These are phyloP conservation scores for Eriocheir sinensis DNA, from an alignment of 1,140 invertebrate genomes.

Conservation along the genomic window DNA sequence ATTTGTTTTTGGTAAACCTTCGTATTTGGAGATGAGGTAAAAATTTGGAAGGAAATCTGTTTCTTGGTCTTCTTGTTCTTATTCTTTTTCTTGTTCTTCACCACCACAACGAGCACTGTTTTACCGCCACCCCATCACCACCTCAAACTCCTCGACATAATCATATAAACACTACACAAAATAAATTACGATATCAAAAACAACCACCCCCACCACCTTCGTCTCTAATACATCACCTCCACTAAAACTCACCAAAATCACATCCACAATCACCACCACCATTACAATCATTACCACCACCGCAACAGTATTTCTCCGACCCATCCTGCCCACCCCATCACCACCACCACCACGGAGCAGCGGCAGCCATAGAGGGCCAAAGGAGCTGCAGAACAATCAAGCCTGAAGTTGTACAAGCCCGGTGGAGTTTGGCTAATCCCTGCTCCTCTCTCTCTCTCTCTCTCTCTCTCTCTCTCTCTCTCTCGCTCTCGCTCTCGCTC, in stretches of 20 bases:
- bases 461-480: neutral
- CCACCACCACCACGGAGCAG: neutral
- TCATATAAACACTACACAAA: too few species aligned
- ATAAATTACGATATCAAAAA: too few species aligned
- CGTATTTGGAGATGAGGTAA: too few species aligned
- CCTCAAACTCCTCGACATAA: too few species aligned
- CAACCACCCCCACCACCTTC: neutral
- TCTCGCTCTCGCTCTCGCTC: neutral
- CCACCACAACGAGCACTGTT: too few species aligned
- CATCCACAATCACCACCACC: neutral
- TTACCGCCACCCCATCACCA: too few species aligned
- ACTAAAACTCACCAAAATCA: neutral
- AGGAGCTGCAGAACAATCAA: neutral
- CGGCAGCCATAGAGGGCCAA: neutral
- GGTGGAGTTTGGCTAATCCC: slow-evolving; percentile 3
- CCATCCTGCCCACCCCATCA: too few species aligned
- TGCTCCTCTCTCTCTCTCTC: neutral
- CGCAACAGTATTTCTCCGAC: too few species aligned
- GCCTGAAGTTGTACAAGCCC: neutral
- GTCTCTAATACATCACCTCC: neutral
- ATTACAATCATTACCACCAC: neutral
- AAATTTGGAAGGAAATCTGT: too few species aligned
- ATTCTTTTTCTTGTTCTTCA: too few species aligned
- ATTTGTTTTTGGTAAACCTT: too few species aligned
- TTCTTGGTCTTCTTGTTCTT: too few species aligned